Conservation (phyloP, 1,140 invertebrate species). For the Neocloeon triangulifer region DNA sequence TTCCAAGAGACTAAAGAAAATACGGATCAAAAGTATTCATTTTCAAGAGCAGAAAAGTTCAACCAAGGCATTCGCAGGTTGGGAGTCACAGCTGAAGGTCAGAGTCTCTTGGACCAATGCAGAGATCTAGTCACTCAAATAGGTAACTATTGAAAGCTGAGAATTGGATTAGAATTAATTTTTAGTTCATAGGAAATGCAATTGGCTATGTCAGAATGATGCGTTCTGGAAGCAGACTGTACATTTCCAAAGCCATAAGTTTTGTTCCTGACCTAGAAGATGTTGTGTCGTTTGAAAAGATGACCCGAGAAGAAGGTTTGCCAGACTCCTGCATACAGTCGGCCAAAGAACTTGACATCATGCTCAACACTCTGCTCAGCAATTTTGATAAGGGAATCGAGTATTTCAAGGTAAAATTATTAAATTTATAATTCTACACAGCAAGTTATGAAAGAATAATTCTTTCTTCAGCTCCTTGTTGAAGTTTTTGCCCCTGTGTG, state of each 20-base stretch:
- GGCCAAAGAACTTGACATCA: constrained; percentile 47
- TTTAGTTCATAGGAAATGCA: constrained; percentile 50
- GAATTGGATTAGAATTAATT: constrained; percentile 1
- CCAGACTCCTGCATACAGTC: constrained; percentile 34
- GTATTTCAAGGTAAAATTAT: constrained; percentile 55
- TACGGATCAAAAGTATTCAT: constrained; percentile 41
- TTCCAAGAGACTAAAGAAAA: constrained; percentile 32
- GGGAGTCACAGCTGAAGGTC: constrained; percentile 58
- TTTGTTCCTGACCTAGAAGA: constrained; percentile 72
- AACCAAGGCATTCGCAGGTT: constrained; percentile 79
- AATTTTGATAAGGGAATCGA: constrained; percentile 86
- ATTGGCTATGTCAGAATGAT: constrained; percentile 92
- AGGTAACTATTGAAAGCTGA: constrained; percentile 24
- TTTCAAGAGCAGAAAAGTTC: constrained; percentile 86
- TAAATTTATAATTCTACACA: neutral
- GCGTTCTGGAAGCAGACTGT: constrained; percentile 78
- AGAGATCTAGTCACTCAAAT: constrained; percentile 80
- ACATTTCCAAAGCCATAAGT: constrained; percentile 69
- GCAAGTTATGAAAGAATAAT: neutral
- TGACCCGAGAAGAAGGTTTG: constrained; percentile 28
- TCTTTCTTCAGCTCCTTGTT: constrained; percentile 44
- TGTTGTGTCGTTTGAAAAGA: constrained; percentile 32
- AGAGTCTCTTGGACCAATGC: constrained; percentile 84
- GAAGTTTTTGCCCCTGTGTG: constrained; percentile 83
- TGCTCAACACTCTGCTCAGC: constrained; percentile 51